phyloP scores from a whole-genome alignment of 2,888 invertebrate genomes.

The Sinhomidia bicolor region DNA sequence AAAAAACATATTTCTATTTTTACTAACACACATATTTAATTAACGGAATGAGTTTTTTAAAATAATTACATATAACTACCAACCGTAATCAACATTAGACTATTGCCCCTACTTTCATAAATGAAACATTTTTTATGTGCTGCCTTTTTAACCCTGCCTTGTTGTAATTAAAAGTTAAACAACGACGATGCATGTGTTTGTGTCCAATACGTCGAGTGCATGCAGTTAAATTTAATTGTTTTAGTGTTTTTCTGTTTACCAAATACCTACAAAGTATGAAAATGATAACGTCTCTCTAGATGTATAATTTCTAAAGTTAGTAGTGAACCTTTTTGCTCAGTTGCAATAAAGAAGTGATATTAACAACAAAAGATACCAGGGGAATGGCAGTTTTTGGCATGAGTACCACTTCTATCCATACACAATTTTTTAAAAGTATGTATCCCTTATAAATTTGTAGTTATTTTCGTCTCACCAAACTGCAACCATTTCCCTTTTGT shows the following conservation, averaged over 20 bases:
- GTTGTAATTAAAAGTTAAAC: neutral
- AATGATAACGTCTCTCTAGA: no score
- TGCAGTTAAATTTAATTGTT: neutral
- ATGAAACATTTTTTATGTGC: slow-evolving; percentile 11
- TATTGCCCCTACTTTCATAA: slow-evolving; percentile 5
- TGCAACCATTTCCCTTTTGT: no score
- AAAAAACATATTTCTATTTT: neutral
- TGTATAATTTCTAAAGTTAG: no score
- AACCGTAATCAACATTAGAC: neutral
- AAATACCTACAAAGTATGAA: no score
- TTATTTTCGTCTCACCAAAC: no score
- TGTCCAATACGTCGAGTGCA: neutral
- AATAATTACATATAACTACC: no score
- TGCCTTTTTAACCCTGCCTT: neutral
- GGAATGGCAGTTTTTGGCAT: neutral
- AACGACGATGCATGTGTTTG: neutral
- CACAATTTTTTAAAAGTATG: neutral
- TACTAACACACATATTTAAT: slow-evolving; percentile 14
- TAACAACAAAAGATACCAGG: neutral
- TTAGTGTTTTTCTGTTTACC: no score
- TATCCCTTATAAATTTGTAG: no score
- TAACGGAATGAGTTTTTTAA: neutral
- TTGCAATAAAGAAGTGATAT: neutral
- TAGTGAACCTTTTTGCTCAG: neutral
- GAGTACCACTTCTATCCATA: neutral